Evolutionary conservation across 2,888 invertebrate species (phyloP), one percentile per base, ranked within the genome.

Genomic region (Caenorhabditis wallacei): DNA sequence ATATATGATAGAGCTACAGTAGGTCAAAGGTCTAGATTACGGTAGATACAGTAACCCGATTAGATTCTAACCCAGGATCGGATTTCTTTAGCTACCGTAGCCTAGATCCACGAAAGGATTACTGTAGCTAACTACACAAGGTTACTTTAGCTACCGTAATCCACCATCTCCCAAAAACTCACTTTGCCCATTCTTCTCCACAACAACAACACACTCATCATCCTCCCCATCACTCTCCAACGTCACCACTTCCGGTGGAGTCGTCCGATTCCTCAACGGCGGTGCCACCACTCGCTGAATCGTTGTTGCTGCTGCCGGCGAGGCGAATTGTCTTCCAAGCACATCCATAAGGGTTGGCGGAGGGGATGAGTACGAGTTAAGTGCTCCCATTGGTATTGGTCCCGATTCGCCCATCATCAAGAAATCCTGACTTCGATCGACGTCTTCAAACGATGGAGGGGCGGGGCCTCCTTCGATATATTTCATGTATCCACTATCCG

Each of bases 191-290:
- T 3, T 30, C 30, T 43, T 43, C 43, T 30, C 48, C 7, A 51
- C 48, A 11, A 53, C 4, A n/a, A 61, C 43, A 35, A 70, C 43
- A 20, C 20, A 51, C n/a, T n/a, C n/a, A 30, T 30, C 30, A 53
- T 54, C 61, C 22, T 48, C 22, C 22, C 63, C 70, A 54, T 71
- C 48, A 20, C 48, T 51, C 8, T 30, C 30, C 30, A 30, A 30
- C 18, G n/a, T n/a, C 20, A 51, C 48, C 7, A 51, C 48, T 20
- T 51, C 43, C 43, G 11, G 30, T 30, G 30, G 3, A 8, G 30
- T 5, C 4, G 30, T 5, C 8, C 30, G 4, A 3, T 30, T 3
- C 4, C 8, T 3, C 4, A 30, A 5, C 30, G 4, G 30, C 4
- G 30, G 8, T 30, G 3, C 4, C 4, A 30, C 30, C 4, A 30